Evolutionary conservation across 2,797 vertebrate species (phyloP).

Genomic region (Gymnoscopelus braueri): DNA sequence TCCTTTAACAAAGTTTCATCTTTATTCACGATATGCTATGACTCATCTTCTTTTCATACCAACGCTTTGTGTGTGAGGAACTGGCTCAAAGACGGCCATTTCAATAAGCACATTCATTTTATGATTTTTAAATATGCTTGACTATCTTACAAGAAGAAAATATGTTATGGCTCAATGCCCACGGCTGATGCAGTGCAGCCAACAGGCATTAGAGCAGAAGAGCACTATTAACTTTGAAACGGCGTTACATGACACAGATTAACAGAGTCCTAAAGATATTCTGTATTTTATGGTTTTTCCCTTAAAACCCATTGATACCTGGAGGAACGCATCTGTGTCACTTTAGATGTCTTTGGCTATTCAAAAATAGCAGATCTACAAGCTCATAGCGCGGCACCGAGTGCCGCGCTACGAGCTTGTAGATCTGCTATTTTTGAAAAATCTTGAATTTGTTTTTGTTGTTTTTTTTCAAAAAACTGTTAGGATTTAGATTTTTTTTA

Average conservation of each 20-base stretch:
- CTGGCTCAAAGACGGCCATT: neutral
- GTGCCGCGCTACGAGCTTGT: too few species aligned
- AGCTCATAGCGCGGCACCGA: too few species aligned
- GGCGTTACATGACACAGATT: conserved; percentile 15
- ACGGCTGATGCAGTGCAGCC: conserved; percentile 15
- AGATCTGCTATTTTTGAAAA: too few species aligned
- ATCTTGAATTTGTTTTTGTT: too few species aligned
- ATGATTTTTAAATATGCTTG: conserved; percentile 40
- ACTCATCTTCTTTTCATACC: neutral
- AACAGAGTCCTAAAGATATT: conserved; percentile 32
- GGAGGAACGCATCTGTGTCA: too few species aligned
- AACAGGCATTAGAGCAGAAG: conserved; percentile 12
- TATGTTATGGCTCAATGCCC: neutral
- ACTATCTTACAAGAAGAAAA: conserved; percentile 15
- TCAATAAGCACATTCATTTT: conserved; percentile 28
- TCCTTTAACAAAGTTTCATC: too few species aligned
- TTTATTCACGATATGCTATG: too few species aligned
- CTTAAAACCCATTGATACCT: too few species aligned
- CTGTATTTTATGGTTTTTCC: conserved; percentile 61
- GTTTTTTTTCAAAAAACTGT: too few species aligned
- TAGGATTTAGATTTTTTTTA: too few species aligned
- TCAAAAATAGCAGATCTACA: too few species aligned
- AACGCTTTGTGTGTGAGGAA: conserved; percentile 40
- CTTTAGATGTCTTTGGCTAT: too few species aligned
- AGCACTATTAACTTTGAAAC: conserved; percentile 19